These are phyloP conservation scores for Acrobasis consociella DNA, from an alignment of 2,888 invertebrate genomes.

Conservation along the genomic window DNA sequence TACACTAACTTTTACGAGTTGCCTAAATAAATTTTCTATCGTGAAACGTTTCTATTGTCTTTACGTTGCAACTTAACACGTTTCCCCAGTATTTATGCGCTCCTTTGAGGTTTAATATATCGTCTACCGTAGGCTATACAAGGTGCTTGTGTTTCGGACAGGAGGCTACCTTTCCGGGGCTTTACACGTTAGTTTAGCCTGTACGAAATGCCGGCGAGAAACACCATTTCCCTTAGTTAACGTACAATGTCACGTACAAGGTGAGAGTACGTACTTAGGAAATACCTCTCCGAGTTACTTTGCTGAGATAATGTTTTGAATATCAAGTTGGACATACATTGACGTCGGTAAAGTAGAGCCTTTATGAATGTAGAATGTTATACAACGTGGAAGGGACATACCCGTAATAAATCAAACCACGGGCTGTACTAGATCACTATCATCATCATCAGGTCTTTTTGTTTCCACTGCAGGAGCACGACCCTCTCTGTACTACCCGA, in stretches of 20 bases:
- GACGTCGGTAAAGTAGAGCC: neutral
- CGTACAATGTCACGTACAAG: slow-evolving; percentile 15
- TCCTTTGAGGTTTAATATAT: slow-evolving; percentile 6
- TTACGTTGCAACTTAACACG: no score
- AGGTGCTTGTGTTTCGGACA: slow-evolving; percentile 2
- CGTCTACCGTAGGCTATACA: slow-evolving; percentile 3
- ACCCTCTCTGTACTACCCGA: no score
- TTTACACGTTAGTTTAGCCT: slow-evolving; percentile 8
- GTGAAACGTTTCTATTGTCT: no score
- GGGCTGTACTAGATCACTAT: no score
- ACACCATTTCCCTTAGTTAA: slow-evolving; percentile 17
- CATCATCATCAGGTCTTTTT: no score
- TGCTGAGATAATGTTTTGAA: slow-evolving; percentile 17
- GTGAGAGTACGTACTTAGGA: slow-evolving; percentile 12
- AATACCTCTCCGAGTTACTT: slow-evolving; percentile 17
- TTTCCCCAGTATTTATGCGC: neutral
- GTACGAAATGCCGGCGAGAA: slow-evolving; percentile 8
- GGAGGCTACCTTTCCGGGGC: neutral
- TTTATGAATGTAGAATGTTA: no score
- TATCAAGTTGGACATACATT: slow-evolving; percentile 11
- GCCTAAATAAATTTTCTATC: no score
- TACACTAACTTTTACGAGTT: no score
- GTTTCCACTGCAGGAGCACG: no score
- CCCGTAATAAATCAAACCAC: no score
- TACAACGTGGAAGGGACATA: no score